Evolutionary conservation across 2,113 vertebrate species (phyloP), one percentile per base, ranked within the genome.

Genomic region (Oceanites oceanicus): DNA sequence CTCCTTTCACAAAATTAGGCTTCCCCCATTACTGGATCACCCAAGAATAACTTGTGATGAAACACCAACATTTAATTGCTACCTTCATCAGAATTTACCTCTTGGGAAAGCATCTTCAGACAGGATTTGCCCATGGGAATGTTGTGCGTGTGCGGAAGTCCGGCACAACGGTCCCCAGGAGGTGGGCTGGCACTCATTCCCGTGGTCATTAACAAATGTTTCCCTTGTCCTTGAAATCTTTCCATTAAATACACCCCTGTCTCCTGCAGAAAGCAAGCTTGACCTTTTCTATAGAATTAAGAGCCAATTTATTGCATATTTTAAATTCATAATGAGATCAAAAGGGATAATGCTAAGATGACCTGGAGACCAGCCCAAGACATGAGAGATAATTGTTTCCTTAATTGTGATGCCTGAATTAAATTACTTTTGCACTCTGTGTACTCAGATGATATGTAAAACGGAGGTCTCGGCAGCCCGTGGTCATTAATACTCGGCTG

Each of bases 291-390:
- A 36, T 34, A 21, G 85, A 88, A 92, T 78, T 61, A 66, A 84
- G 59, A 96, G 84, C 90, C 90, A 76, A 94, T 92, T 96, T 75
- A 88, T 93, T 53, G 55, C 77, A 36, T 94, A 88, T 94, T 97
- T 97, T 75, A 95, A 95, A 94, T 90, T 90, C 78, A 76, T 96
- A 94, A 97, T 70, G 93, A 96, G 96, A 96, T 97, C 92, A 96
- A 49, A 95, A 96, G 79, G 52, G 90, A 94, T 78, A 96, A 94
- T 56, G 90, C 88, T 55, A 23, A 12, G 52, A 63, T 61, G 90
- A 95, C 95, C 96, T 72, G 3, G 75, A 90, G 85, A 86, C 83
- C 92, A 91, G 94, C 78, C 74, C 85, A 14, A 90, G 88, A 96
- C 96, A 94, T 2, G 84, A 29, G 67, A 86, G 75, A 79, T 75